Percentiles rank a stretch among this genome's conserved stretches.
Conservation (phyloP, 2,113 vertebrate species). For the Picathartes gymnocephalus region DNA sequence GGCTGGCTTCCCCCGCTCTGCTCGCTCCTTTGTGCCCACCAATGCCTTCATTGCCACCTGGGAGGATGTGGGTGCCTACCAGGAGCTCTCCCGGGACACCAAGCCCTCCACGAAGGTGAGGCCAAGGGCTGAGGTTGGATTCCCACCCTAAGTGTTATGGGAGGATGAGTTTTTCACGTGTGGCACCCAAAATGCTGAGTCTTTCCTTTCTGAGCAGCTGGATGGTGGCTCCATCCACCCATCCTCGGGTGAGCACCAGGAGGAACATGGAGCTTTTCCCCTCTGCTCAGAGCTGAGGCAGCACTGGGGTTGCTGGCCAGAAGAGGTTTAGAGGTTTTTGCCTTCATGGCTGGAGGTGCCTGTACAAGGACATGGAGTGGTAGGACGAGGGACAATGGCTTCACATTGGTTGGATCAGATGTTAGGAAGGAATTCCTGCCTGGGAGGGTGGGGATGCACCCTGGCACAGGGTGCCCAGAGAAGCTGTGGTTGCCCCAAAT, state of each 20-base stretch:
- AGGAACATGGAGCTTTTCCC: neutral
- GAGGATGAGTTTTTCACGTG: neutral
- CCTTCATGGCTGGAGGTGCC: neutral
- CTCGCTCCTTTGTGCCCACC: slow-evolving; percentile 75
- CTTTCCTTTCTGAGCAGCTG: neutral
- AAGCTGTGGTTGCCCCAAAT: neutral
- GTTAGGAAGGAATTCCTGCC: neutral
- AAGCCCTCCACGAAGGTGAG: slow-evolving; percentile 81
- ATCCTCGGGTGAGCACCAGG: neutral
- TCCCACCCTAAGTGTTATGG: fast-evolving
- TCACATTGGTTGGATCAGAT: neutral
- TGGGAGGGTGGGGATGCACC: fast-evolving
- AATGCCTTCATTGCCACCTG: slow-evolving; percentile 86
- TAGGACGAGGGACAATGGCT: neutral
- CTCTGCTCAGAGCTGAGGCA: neutral
- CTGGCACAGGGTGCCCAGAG: neutral
- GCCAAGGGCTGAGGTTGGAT: neutral
- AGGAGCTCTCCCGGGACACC: slow-evolving; percentile 67
- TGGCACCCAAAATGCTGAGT: fast-evolving
- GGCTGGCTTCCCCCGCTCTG: slow-evolving; percentile 76
- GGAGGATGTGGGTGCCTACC: slow-evolving; percentile 87
- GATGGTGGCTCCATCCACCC: neutral
- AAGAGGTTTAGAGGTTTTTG: neutral
- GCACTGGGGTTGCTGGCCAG: neutral
- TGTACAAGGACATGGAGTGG: neutral